These are phyloP conservation scores for Brachynemurus nebulosus DNA, from an alignment of 2,888 invertebrate species.

Conservation along the genomic window DNA sequence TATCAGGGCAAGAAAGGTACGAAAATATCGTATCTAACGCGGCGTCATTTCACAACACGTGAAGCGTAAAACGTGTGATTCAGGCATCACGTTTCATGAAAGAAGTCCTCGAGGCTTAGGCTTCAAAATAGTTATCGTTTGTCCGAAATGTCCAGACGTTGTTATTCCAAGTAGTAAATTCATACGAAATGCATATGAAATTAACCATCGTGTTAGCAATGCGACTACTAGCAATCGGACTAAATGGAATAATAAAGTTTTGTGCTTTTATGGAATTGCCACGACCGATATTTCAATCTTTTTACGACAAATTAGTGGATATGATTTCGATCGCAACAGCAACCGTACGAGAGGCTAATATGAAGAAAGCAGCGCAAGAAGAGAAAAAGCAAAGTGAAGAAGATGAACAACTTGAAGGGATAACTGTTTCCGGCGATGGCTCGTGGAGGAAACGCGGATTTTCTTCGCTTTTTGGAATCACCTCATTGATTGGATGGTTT, in stretches of 20 bases:
- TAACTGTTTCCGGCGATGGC: slow-evolving; percentile 7
- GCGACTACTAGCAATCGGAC: slow-evolving; percentile 15
- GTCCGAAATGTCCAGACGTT: not conserved
- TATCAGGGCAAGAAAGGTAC: no score
- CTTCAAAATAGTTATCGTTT: not conserved
- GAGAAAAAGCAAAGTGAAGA: not conserved
- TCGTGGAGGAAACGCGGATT: slow-evolving; percentile 3
- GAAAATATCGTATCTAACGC: no score
- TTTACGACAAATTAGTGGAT: slow-evolving; percentile 10
- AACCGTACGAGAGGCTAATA: slow-evolving; percentile 2
- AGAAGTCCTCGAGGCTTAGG: not conserved
- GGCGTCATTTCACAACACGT: no score
- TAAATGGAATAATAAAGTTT: slow-evolving; percentile 12
- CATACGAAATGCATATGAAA: not conserved
- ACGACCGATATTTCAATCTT: slow-evolving; percentile 7
- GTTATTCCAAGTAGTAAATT: not conserved
- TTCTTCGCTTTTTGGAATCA: slow-evolving; percentile 7
- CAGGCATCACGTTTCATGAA: no score
- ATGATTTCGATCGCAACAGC: slow-evolving; percentile 8
- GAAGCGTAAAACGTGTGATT: no score
- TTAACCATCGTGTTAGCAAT: slow-evolving; percentile 12
- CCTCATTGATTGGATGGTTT: slow-evolving; percentile 3
- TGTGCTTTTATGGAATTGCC: slow-evolving; percentile 17
- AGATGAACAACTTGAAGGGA: no score
- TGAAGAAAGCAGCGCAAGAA: not conserved